Evolutionary conservation across 2,113 vertebrate species (phyloP), one percentile per base, ranked within the genome.

Genomic region (Gopherus flavomarginatus): DNA sequence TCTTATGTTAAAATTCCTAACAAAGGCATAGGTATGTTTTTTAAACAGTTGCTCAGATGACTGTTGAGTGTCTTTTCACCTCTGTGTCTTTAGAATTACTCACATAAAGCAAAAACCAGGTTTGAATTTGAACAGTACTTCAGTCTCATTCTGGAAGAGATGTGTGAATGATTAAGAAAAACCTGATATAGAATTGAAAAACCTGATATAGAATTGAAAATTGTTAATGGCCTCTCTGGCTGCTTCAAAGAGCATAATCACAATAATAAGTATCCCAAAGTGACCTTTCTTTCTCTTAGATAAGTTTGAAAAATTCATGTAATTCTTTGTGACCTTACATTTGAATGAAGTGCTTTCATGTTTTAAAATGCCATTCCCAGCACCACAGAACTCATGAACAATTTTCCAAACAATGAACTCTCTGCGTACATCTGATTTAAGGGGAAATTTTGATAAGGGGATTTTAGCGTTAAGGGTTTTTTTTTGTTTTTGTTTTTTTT

Each of bases 231-330:
- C 44, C 29, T 24, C 50, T 11, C 26, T 87, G 44, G 44, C 65
- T 94, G 44, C 84, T 92, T 93, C 78, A 96, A 94, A 91, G 93
- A 47, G 62, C 56, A 92, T 44, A 95, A 80, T 95, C 92, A 80
- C 42, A 22, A 62, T 94, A 75, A 88, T 90, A 93, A 84, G 13
- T 90, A 72, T 42, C 22, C 53, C 62, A 21, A 47, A 16, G 0
- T 91, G 89, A 95, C 86, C 89, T 91, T 86, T 86, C 11, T 29
- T 49, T 31, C 50, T 31, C 72, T 85, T 77, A 81, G 85, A 92
- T 95, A 82, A 13, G 16, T 86, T 52, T 93, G 90, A 90, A 94
- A 91, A 92, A 88, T 90, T 50, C 0, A 0, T 72, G 21, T 94
- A 91, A 90, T 93, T 54, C 78, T 1, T 0, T 89, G 79, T 86